Conservation (phyloP, 2,888 invertebrate species). For the Sclerodermus sp. region DNA sequence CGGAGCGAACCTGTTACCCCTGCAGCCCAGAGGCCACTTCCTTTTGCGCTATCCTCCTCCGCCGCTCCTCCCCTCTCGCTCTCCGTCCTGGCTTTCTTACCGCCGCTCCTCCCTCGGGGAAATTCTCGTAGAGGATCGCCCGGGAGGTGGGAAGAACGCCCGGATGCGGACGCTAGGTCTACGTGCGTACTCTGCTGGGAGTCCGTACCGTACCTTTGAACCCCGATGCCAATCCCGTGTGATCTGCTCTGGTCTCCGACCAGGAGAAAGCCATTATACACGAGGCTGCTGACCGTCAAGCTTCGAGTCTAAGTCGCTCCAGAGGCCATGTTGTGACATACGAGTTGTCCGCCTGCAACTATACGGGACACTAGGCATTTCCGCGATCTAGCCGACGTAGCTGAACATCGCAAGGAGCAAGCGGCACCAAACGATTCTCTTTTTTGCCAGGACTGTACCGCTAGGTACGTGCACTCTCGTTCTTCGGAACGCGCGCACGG, state of each 20-base stretch:
- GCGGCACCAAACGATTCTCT: neutral
- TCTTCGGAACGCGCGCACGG: constrained; percentile 6
- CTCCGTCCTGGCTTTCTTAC: neutral
- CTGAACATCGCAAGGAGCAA: neutral
- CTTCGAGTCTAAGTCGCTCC: constrained; percentile 24
- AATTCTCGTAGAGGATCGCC: too few relatives aligned
- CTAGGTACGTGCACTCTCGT: constrained; percentile 25
- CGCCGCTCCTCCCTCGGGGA: neutral
- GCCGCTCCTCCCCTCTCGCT: too few relatives aligned
- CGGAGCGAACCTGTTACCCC: too few relatives aligned
- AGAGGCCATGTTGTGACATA: constrained; percentile 33
- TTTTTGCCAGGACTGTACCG: constrained; percentile 26
- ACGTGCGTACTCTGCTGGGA: constrained; percentile 33
- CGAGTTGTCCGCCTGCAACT: constrained; percentile 28
- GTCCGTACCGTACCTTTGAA: constrained; percentile 36
- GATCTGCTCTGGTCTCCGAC: constrained; percentile 42
- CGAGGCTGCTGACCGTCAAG: constrained; percentile 21
- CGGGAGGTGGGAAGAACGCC: constrained; percentile 12
- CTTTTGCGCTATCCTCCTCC: too few relatives aligned
- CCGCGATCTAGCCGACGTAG: constrained; percentile 29
- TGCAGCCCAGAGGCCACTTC: too few relatives aligned
- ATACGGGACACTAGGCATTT: constrained; percentile 41
- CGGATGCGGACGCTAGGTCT: constrained; percentile 24
- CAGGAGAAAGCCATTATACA: constrained; percentile 54
- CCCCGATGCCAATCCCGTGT: constrained; percentile 26